Percentiles rank a stretch among this genome's conserved stretches.
Conservation (phyloP, 1,140 invertebrate species). For the Orussus abietinus region DNA sequence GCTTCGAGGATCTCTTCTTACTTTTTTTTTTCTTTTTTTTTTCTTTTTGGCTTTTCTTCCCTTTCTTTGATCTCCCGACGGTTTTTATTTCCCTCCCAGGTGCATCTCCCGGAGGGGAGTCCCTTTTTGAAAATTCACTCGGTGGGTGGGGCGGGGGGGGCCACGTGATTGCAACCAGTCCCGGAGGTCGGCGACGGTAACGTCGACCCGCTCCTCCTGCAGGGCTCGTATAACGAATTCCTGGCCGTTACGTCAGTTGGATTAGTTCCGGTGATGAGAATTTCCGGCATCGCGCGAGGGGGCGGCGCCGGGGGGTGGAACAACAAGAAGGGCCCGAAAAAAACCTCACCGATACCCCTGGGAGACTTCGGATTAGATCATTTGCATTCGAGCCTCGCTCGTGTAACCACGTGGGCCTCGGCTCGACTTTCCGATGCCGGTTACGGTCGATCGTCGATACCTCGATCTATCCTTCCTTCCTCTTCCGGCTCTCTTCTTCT, state of each 20-base stretch:
- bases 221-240: slow-evolving; percentile 36
- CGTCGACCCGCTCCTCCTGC: too few relatives aligned
- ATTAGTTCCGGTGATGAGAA: slow-evolving; percentile 41
- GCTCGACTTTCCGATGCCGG: background rate
- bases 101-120: too few relatives aligned
- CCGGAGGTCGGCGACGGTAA: too few relatives aligned
- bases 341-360: slow-evolving; percentile 23
- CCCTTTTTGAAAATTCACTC: too few relatives aligned
- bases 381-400: slow-evolving; percentile 29
- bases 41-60: background rate
- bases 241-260: slow-evolving; percentile 41
- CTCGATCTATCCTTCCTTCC: too few relatives aligned
- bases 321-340: slow-evolving; percentile 23
- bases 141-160: too few relatives aligned
- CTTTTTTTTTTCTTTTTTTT: slow-evolving; percentile 1
- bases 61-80: background rate
- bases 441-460: too few relatives aligned
- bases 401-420: too few relatives aligned
- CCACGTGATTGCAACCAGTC: too few relatives aligned
- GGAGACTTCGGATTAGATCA: slow-evolving; percentile 46
- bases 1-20: background rate
- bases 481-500: too few relatives aligned
- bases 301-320: too few relatives aligned
- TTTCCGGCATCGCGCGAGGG: slow-evolving; percentile 31
- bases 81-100: too few relatives aligned